Conservation (phyloP, 2,113 vertebrate species). For the Sula dactylatra region DNA sequence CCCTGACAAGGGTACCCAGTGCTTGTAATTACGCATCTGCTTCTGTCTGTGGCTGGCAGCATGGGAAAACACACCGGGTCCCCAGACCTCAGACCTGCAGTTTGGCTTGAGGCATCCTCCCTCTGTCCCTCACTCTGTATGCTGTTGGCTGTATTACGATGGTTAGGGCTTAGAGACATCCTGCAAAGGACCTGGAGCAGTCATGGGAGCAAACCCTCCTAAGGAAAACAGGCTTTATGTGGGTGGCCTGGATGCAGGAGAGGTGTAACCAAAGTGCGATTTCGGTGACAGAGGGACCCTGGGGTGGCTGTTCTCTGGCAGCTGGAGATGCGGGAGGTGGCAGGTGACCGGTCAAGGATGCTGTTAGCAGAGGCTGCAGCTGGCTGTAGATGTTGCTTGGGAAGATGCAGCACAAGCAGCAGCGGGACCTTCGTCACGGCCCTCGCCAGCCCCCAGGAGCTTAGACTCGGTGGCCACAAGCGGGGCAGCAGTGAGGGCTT, state of each 20-base stretch:
- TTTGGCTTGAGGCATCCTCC: background rate
- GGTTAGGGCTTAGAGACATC: background rate
- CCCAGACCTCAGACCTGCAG: background rate
- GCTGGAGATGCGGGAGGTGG: background rate
- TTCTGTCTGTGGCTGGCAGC: background rate
- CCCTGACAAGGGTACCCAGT: background rate
- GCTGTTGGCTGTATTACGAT: fast-evolving
- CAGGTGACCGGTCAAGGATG: background rate
- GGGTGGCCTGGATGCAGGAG: background rate
- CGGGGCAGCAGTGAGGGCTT: background rate
- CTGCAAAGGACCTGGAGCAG: background rate
- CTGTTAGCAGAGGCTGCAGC: background rate
- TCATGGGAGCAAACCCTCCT: background rate
- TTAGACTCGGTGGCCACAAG: fast-evolving
- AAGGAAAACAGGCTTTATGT: background rate
- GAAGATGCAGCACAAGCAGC: background rate
- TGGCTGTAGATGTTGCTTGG: background rate
- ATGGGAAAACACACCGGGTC: fast-evolving
- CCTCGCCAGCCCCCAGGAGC: background rate
- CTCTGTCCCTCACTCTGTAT: too few relatives aligned
- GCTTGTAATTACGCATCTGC: background rate
- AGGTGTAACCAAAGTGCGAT: too few relatives aligned
- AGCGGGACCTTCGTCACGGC: fast-evolving
- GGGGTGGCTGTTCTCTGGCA: background rate
- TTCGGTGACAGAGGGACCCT: too few relatives aligned